Conservation (phyloP, 2,797 vertebrate genomes). For the Brotula barbata region DNA sequence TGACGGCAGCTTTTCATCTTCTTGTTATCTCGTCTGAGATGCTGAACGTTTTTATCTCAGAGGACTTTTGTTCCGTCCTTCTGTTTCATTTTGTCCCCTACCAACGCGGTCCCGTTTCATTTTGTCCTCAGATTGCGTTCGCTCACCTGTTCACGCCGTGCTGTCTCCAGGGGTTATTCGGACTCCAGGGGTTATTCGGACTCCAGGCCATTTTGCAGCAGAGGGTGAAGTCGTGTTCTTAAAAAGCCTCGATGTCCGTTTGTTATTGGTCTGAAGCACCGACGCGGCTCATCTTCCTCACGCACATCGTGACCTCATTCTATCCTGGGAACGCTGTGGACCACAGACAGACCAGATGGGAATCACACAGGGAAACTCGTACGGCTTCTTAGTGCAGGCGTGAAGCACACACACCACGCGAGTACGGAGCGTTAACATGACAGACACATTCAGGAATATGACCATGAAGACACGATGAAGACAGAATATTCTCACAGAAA, state of each 20-base stretch:
- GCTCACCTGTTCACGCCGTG: conserved; percentile 83
- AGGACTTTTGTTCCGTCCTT: no score
- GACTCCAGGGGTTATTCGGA: conserved; percentile 79
- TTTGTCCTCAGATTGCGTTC: no score
- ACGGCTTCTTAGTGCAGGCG: conserved; percentile 2
- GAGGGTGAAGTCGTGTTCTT: conserved; percentile 65
- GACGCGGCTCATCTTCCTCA: conserved; percentile 63
- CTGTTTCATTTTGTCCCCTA: no score
- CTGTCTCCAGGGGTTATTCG: conserved; percentile 83
- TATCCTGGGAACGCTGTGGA: conserved; percentile 69
- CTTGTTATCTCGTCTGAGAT: background rate
- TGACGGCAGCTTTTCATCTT: background rate
- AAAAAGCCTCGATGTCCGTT: conserved; percentile 73
- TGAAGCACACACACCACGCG: background rate
- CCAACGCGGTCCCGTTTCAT: no score
- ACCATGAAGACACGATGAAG: no score
- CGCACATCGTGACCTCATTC: conserved; percentile 56
- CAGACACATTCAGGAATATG: no score
- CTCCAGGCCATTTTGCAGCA: conserved; percentile 76
- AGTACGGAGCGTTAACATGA: no score
- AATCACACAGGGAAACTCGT: background rate
- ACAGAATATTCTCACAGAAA: no score
- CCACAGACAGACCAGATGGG: conserved; percentile 11
- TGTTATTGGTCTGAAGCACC: conserved; percentile 69
- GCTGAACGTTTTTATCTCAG: no score